A percentile compares a stretch with the other conserved stretches of the same genome.
Conservation (phyloP, 2,888 invertebrate species). For the Drosophila trichaetosa region DNA sequence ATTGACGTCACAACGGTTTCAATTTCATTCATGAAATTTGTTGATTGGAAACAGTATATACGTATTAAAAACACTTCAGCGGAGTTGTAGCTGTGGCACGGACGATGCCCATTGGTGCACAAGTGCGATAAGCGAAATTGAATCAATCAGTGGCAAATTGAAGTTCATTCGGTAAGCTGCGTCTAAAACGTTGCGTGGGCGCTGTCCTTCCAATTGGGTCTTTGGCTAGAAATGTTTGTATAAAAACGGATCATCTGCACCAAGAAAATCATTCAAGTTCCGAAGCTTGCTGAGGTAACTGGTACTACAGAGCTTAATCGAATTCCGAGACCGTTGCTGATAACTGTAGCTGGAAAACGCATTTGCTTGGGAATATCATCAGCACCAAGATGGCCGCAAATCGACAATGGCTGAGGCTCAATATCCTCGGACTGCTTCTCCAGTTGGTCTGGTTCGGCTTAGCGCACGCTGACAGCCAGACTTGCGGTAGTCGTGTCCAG, state of each 20-base stretch:
- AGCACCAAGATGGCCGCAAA: conserved; percentile 43
- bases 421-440: conserved; percentile 38
- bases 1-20: conserved; percentile 43
- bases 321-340: neutral
- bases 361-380: conserved; percentile 4
- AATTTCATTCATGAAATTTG: conserved; percentile 70
- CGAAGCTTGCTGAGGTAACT: conserved; percentile 34
- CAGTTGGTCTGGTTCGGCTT: conserved; percentile 36
- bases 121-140: conserved; percentile 78
- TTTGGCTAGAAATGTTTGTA: conserved; percentile 18
- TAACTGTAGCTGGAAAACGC: conserved; percentile 2
- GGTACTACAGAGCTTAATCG: neutral
- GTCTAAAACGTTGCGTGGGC: conserved; percentile 33
- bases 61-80: conserved; percentile 45
- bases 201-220: conserved; percentile 5
- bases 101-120: conserved; percentile 72
- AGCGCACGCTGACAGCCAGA: conserved; percentile 15
- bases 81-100: conserved; percentile 25
- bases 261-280: conserved; percentile 51
- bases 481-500: conserved; percentile 23
- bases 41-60: conserved; percentile 5
- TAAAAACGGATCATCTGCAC: conserved; percentile 23
- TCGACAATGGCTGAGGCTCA: conserved; percentile 53
- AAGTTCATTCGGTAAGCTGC: conserved; percentile 32
- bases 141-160: conserved; percentile 75